Percentiles rank a stretch among this genome's conserved stretches.
These are phyloP conservation scores for Lagenorhynchus albirostris DNA, from an alignment of 2,113 vertebrate genomes.

Conservation along the genomic window DNA sequence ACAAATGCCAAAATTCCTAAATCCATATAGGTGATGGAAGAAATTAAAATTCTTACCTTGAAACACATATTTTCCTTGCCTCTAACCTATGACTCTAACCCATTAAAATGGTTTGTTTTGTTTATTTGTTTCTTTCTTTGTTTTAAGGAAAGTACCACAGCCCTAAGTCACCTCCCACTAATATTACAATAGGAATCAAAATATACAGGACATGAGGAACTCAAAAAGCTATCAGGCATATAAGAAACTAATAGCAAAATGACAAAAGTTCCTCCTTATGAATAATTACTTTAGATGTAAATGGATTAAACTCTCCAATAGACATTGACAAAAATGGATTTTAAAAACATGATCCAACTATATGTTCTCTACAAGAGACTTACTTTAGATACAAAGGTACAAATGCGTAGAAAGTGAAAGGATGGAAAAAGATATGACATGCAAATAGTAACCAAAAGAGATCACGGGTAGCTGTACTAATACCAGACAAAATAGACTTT, in stretches of 20 bases:
- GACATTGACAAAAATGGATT: neutral
- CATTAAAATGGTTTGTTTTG: neutral
- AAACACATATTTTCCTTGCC: neutral
- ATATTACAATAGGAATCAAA: slow-evolving; percentile 23
- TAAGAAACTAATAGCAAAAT: neutral
- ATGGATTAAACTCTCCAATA: neutral
- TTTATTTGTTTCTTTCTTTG: neutral
- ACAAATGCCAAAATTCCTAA: neutral
- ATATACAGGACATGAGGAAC: neutral
- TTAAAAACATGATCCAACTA: neutral
- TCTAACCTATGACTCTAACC: neutral
- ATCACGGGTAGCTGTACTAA: neutral
- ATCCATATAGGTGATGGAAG: neutral
- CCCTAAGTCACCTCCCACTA: neutral
- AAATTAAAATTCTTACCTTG: neutral
- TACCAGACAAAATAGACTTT: neutral
- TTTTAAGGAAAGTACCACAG: neutral
- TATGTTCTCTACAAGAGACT: neutral
- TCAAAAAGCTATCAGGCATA: neutral
- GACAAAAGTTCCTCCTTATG: neutral
- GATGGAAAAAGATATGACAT: neutral
- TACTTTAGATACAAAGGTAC: neutral
- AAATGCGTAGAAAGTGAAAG: neutral
- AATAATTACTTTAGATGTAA: neutral
- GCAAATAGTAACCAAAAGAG: slow-evolving; percentile 10